Evolutionary conservation across 1,140 invertebrate species (phyloP), one percentile per base, ranked within the genome.

Genomic region (Neodiprion fabricii): DNA sequence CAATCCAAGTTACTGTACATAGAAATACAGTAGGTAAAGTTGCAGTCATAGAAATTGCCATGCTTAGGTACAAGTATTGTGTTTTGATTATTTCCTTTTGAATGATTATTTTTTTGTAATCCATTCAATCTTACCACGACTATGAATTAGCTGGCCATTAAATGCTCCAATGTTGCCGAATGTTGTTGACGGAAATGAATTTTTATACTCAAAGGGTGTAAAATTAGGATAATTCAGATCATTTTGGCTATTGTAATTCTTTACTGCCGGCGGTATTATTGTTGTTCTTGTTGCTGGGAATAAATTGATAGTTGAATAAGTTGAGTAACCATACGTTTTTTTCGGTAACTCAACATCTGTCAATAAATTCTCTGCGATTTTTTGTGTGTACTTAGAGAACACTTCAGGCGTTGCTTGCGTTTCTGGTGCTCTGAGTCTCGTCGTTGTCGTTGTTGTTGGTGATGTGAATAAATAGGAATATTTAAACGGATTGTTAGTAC

Each of bases 201-300:
- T 82, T 77, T 85, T 85, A 86, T 82, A 85, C 74, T 85, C 86
- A 82, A 81, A 88, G 40, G 86, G 79, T 73, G 78, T 85, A 76
- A 83, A 79, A 85, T 84, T 86, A 48, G 81, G 81, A 82, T 85
- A 85, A 80, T 79, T 84, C 76, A 81, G 79, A 71, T 85, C 82
- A 72, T 86, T 85, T 23, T 71, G 70, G 12, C 82, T 81, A 78
- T 77, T 81, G 77, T 81, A 79, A 71, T 75, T 81, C 76, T 81
- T 77, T 81, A 83, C 85, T 68, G 79, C 75, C 49, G 78, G 72
- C 69, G 78, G 71, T 76, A 78, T 83, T 73, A 77, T 76, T 48
- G 76, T 78, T 48, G 76, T 74, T 76, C 78, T 83, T 73, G 78
- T 77, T 48, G 76, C 74, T 48, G 76, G 75, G 74, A 74, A 53